phyloP scores from a whole-genome alignment of 2,888 invertebrate genomes.

The Patella depressa region DNA sequence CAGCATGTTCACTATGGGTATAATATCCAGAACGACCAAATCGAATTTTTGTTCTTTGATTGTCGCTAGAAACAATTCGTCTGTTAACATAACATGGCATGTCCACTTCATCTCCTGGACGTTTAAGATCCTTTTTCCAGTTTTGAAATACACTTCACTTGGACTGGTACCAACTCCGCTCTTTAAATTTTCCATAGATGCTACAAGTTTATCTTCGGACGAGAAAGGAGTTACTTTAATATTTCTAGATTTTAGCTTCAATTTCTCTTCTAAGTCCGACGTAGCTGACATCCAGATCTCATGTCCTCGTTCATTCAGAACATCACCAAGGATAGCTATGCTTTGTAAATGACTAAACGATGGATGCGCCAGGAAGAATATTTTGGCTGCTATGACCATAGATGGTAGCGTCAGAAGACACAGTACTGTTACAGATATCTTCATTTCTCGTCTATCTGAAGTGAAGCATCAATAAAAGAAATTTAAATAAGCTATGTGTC shows the following conservation, averaged over 20 bases:
- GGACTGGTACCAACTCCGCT: background rate
- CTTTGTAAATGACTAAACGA: background rate
- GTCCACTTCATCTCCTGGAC: background rate
- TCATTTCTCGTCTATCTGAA: too few species aligned
- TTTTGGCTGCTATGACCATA: background rate
- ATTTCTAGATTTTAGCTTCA: background rate
- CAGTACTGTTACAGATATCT: background rate
- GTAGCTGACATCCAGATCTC: background rate
- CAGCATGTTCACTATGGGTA: slow-evolving; percentile 13
- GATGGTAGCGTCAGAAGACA: background rate
- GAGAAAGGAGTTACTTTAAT: background rate
- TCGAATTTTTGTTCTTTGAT: slow-evolving; percentile 25
- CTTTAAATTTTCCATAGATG: background rate
- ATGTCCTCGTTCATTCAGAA: background rate
- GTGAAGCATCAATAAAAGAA: too few species aligned
- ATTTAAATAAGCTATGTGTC: too few species aligned
- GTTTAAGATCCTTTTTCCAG: background rate
- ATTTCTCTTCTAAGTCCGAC: background rate
- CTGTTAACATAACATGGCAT: background rate
- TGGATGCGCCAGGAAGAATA: background rate
- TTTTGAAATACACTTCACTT: background rate
- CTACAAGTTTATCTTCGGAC: background rate
- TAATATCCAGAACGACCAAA: slow-evolving; percentile 30
- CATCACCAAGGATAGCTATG: background rate
- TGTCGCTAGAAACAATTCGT: slow-evolving; percentile 5